Base-by-base conservation (phyloP, 2,888 invertebrate species). In the Bugulina stolonifera region DNA sequence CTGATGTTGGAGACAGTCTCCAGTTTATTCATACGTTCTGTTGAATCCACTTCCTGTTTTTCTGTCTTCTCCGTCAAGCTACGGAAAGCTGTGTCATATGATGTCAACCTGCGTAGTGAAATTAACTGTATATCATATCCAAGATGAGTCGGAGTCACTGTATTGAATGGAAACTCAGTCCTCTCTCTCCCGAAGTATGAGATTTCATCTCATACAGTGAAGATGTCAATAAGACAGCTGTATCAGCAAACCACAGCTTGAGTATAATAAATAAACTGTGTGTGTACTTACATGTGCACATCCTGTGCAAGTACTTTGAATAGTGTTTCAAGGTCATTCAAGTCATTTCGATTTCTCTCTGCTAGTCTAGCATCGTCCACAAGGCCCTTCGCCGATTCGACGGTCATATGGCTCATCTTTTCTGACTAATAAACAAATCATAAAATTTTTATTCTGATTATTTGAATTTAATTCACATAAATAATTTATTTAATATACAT, bases 281-380 rank as follows among this genome's bases (percentile, higher is more conserved):
- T n/a, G n/a, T n/a, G n/a, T n/a, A 64, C 64, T 29, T 64, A 64
- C 64, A 32, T 14, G 34, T 64, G 64, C 29, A 64, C 64, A 18
- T 64, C 64, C 27, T 32, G 25, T 14, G 64, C 64, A 5, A 64
- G 2, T 3, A n/a, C 32, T 34, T 64, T 64, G 32, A 25, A 64
- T 10, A 64, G 27, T 5, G 29, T 14, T 10, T 64, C 32, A 2
- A 64, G n/a, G 29, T 64, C 32, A 25, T 64, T 27, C 5, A 64
- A n/a, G 5, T 25, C 32, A 2, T 32, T 27, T 14, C 64, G 22
- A 32, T 64, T 64, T 10, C 64, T 29, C 18, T 64, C 32, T 3
- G 64, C 64, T 5, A 14, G 29, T 32, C n/a, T 14, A 14, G 32
- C 64, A 64, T 64, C 32, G 29, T 64, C 64, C 64, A 64, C 29